Base-by-base conservation (phyloP, 2,888 invertebrate species). In the Drosophila subquinaria region DNA sequence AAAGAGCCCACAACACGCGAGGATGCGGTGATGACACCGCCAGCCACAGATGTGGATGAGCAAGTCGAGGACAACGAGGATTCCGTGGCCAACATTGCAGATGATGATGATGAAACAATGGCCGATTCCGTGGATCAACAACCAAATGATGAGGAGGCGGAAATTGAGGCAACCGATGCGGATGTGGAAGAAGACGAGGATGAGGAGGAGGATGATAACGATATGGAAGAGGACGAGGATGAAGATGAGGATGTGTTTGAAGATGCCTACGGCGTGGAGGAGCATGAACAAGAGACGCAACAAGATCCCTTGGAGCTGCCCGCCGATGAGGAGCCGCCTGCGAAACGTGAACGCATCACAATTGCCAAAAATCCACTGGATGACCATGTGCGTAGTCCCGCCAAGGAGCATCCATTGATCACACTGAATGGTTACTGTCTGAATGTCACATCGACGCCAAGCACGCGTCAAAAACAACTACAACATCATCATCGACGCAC, bases 21-120 rank as follows among this genome's bases (percentile, higher is more conserved):
- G 9, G 76, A 73, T 5, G 76, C 61, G 5, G 88, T 81, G 3
- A 89, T 86, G 76, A 88, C 87, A 8, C 90, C 87, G 9, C 86
- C 86, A 13, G 81, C 81, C 13, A 88, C 90, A 6, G 86, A 86
- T 69, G 55, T 80, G 35, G 90, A 83, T 13, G 87, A 83, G 9
- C 69, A 72, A 35, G 56, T 48, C 17, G 74, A 82, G 23, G 23
- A 27, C 23, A 0, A 27, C 1, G 27, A 27, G 8, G 56, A 55
- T 57, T 81, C 67, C 1, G 70, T 30, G 55, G 63, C 68, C 64
- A 52, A 17, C 13, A 11, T 79, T 56, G 85, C 78, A 30, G 88
- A 89, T 8, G 90, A 79, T 2, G 89, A 79, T 20, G 67, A 90
- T 55, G 89, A 89, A 40, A 88, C 90, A 9, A 81, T 91, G 71